A percentile compares a stretch with the other conserved stretches of the same genome.
Conservation (phyloP, 2,888 invertebrate species). For the Synergus laeviventris region DNA sequence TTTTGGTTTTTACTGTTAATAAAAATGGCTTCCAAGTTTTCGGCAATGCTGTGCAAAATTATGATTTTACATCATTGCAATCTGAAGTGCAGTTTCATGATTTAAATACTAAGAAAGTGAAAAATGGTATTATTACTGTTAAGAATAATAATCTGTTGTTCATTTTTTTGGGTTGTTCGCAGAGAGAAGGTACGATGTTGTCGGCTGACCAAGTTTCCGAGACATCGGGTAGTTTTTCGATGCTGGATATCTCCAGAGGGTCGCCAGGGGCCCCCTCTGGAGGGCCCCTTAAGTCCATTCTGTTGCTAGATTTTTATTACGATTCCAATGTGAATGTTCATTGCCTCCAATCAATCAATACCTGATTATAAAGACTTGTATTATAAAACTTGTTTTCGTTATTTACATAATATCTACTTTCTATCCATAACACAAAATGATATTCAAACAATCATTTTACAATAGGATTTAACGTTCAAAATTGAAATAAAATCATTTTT, state of each 20-base stretch:
- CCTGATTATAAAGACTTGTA: background rate
- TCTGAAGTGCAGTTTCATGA: background rate
- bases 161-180: constrained; percentile 66
- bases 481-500: too few relatives aligned
- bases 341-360: constrained; percentile 10
- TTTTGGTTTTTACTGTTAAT: background rate
- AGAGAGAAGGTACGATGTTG: constrained; percentile 60
- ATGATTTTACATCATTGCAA: background rate
- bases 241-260: constrained; percentile 66
- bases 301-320: constrained; percentile 41
- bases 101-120: background rate
- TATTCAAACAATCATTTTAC: background rate
- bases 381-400: background rate
- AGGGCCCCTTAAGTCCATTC: constrained; percentile 75
- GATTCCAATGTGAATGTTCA: background rate
- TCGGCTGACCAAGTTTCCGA: constrained; percentile 64
- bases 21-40: background rate
- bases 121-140: constrained; percentile 63
- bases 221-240: constrained; percentile 67
- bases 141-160: constrained; percentile 70
- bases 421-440: background rate
- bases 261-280: constrained; percentile 74
- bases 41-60: background rate
- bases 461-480: background rate
- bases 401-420: background rate